Percentiles rank a stretch among this genome's conserved stretches.
Conservation (phyloP, 2,113 vertebrate species). For the Morphnarchus princeps region DNA sequence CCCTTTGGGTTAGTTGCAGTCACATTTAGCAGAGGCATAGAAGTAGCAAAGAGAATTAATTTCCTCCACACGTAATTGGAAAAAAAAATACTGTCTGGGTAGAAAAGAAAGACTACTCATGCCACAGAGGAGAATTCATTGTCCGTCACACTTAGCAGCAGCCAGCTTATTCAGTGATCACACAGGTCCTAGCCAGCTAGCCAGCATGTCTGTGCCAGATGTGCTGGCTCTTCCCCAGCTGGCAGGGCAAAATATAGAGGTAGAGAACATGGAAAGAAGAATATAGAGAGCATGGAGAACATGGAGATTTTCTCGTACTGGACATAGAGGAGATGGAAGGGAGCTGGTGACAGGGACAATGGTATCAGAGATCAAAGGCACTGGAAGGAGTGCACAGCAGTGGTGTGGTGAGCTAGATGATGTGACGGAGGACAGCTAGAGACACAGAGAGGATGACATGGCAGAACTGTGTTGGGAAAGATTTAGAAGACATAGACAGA, state of each 20-base stretch:
- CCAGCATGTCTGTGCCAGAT: neutral
- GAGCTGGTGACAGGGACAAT: neutral
- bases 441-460: neutral
- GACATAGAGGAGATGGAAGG: neutral
- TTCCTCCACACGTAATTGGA: neutral
- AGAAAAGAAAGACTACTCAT: neutral
- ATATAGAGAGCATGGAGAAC: neutral
- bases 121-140: neutral
- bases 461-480: neutral
- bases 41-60: neutral
- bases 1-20: neutral
- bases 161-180: neutral
- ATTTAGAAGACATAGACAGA: neutral
- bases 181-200: neutral
- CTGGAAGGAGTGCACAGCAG: neutral
- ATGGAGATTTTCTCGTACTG: neutral
- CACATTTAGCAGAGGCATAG: neutral
- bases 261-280: neutral
- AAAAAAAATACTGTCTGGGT: neutral
- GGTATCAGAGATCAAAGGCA: neutral
- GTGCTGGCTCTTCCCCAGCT: neutral
- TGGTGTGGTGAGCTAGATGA: neutral
- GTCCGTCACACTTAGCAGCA: neutral
- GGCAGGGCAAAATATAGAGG: neutral
- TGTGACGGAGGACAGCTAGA: neutral